Evolutionary conservation across 2,888 invertebrate genomes (phyloP), one percentile per base, ranked within the genome.

Genomic region (Chaitophorus viminalis): DNA sequence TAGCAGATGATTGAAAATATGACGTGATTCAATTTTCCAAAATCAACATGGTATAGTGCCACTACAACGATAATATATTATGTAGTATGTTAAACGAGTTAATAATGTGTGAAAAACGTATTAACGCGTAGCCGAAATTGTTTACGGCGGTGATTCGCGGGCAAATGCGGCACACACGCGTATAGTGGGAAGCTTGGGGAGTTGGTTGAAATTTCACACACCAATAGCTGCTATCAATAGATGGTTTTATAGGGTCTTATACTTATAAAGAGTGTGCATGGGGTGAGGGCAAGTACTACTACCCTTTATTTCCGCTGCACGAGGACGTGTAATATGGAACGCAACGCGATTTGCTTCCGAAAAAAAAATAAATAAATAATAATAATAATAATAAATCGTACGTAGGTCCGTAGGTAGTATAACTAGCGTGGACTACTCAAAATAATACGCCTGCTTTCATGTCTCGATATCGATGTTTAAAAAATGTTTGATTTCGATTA

Each of bases 151-250:
- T 54, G 68, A 86, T 78, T 86, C 33, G 36, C 33, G 36, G 17
- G 76, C 0, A 76, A 84, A 84, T 76, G 76, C 36, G 77, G 52
- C 77, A 33, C 70, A 21, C 70, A 33, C 46, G 46, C 9, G 60
- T 25, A 60, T n/a, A 39, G 14, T 31, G 76, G 46, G 76, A 76
- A 84, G 46, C 76, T 52, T 29, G 72, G 8, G 70, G 70, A 72
- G 54, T 54, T 33, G 78, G 74, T 74, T 31, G 54, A 87, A 79
- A 87, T 87, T 87, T 79, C 79, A 87, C 86, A 79, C 86, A 39
- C 54, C 86, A 81, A 72, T 78, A 87, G 46, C 2, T 46, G 60
- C 60, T 74, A 31, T 87, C 86, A 87, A 87, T 87, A 52, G 79
- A 60, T 18, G 54, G 39, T 88, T 75, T 83, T 88, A 88, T 82